phyloP scores from a whole-genome alignment of 2,888 invertebrate genomes.

The Hypercompe scribonia region DNA sequence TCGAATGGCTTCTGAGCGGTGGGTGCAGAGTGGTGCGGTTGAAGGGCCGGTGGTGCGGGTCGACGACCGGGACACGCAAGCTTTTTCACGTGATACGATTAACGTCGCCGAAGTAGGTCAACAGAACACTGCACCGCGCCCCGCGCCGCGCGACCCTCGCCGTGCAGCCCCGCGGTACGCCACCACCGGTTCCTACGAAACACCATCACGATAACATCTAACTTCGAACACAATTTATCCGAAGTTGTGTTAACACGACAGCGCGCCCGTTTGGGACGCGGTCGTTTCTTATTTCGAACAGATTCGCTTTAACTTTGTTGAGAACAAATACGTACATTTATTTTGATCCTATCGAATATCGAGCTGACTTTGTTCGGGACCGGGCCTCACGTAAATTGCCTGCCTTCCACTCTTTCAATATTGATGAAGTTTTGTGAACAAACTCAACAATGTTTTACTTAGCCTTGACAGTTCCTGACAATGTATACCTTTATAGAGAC shows the following conservation, averaged over 20 bases:
- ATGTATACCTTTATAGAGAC: neutral
- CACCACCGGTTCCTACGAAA: slow-evolving; percentile 16
- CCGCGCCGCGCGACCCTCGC: slow-evolving; percentile 33
- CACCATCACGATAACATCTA: slow-evolving; percentile 26
- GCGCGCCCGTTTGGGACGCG: slow-evolving; percentile 9
- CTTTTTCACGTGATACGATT: slow-evolving; percentile 79
- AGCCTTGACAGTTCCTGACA: slow-evolving; percentile 2
- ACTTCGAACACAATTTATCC: slow-evolving; percentile 22
- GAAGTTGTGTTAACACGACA: slow-evolving; percentile 16
- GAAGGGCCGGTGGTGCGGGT: slow-evolving; percentile 56
- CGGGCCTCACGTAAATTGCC: slow-evolving; percentile 13
- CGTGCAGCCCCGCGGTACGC: slow-evolving; percentile 39
- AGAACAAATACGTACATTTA: slow-evolving; percentile 15
- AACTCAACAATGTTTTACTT: slow-evolving; percentile 11
- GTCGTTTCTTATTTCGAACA: slow-evolving; percentile 22
- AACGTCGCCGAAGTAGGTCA: slow-evolving; percentile 74
- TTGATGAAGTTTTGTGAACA: slow-evolving; percentile 19
- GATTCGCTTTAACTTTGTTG: slow-evolving; percentile 22
- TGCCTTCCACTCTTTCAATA: slow-evolving; percentile 17
- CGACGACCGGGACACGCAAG: slow-evolving; percentile 75
- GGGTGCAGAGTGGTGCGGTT: slow-evolving; percentile 30
- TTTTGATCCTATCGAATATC: slow-evolving; percentile 20
- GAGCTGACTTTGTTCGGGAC: slow-evolving; percentile 17
- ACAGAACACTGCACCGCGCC: slow-evolving; percentile 65
- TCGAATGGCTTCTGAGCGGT: slow-evolving; percentile 18